Conservation (phyloP, 2,888 invertebrate genomes). For the Rhynchonema sp. region DNA sequence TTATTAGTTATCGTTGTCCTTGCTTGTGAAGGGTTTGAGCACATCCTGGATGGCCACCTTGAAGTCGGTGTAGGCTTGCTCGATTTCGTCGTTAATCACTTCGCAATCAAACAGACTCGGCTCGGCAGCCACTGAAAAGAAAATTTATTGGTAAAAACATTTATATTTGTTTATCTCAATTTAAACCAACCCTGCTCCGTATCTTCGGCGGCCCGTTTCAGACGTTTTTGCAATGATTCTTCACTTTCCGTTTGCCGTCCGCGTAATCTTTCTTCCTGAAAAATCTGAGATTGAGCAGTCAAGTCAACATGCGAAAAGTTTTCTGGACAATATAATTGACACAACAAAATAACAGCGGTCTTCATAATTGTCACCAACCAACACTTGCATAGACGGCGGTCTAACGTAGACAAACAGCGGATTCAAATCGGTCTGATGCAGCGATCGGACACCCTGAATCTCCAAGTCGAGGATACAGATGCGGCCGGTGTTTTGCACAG, state of each 20-base stretch:
- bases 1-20: too few species aligned
- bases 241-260: slow-evolving; percentile 73
- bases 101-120: slow-evolving; percentile 62
- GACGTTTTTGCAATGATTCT: slow-evolving; percentile 55
- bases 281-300: slow-evolving; percentile 2
- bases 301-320: too few species aligned
- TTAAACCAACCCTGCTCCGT: slow-evolving; percentile 55
- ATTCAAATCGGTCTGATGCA: slow-evolving; percentile 52
- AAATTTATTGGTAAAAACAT: too few species aligned
- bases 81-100: slow-evolving; percentile 60
- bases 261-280: slow-evolving; percentile 33
- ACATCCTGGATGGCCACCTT: not conserved
- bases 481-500: slow-evolving; percentile 55
- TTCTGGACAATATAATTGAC: too few species aligned
- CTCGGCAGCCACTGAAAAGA: slow-evolving; percentile 24
- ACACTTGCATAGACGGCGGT: not conserved
- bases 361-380: not conserved
- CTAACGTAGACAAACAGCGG: slow-evolving; percentile 66
- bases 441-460: slow-evolving; percentile 73
- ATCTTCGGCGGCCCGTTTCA: slow-evolving; percentile 57
- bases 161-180: too few species aligned
- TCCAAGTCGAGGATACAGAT: slow-evolving; percentile 87
- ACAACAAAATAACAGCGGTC: not conserved
- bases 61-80: slow-evolving; percentile 50
- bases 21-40: too few species aligned